These are phyloP conservation scores for Neopelma chrysocephalum DNA, from an alignment of 2,797 vertebrate genomes.

Conservation along the genomic window DNA sequence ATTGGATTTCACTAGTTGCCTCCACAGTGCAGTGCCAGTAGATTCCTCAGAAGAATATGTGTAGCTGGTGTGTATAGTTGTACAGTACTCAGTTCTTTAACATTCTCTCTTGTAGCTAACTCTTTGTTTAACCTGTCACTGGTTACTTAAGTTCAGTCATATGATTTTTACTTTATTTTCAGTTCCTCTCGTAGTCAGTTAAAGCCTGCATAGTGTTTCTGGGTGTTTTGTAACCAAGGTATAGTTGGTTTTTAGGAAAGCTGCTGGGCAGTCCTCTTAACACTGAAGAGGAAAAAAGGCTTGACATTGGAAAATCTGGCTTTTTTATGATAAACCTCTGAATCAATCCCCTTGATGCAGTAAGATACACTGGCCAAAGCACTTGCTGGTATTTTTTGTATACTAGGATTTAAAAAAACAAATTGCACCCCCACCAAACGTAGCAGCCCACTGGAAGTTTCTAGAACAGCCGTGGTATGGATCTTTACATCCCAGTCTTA, in stretches of 20 bases:
- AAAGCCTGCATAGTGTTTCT: neutral
- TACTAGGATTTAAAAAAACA: neutral
- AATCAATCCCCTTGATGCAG: neutral
- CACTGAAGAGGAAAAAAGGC: neutral
- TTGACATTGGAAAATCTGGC: neutral
- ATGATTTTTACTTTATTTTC: neutral
- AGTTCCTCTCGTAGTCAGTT: neutral
- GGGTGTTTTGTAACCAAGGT: neutral
- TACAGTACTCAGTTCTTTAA: neutral
- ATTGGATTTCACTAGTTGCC: neutral
- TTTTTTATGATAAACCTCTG: neutral
- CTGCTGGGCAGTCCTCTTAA: neutral
- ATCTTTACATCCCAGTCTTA: neutral
- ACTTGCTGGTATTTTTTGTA: neutral
- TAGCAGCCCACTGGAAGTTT: neutral
- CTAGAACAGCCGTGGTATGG: neutral
- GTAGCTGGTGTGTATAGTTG: neutral
- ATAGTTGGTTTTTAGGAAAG: neutral
- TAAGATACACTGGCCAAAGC: neutral
- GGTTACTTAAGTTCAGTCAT: neutral
- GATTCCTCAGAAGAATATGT: neutral
- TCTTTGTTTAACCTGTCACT: neutral
- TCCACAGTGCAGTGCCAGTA: neutral
- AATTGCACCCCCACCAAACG: rapidly evolving
- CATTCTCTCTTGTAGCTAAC: neutral